Evolutionary conservation across 2,888 invertebrate genomes (phyloP).

Genomic region (Hyposoter didymator): DNA sequence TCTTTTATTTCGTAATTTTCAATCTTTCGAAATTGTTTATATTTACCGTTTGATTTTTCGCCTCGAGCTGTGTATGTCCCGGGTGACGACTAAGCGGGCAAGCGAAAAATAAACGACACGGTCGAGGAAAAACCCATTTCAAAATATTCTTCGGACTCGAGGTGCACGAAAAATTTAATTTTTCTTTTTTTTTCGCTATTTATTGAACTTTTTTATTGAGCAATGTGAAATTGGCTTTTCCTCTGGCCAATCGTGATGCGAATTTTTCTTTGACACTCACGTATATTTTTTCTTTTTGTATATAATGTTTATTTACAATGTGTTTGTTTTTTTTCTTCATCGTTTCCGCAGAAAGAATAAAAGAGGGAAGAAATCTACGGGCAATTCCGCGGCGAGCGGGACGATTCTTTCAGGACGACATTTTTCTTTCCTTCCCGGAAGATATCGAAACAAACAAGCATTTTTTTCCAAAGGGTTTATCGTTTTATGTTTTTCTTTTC

Average conservation of each 20-base stretch:
- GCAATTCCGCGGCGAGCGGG: conserved; percentile 11
- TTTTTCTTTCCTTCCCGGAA: not conserved
- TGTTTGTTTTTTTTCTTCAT: conserved; percentile 56
- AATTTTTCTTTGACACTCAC: conserved; percentile 78
- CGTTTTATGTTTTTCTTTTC: not conserved
- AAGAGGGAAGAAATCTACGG: conserved; percentile 67
- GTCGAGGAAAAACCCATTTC: conserved; percentile 80
- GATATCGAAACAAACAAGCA: not conserved
- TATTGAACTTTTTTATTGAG: not conserved
- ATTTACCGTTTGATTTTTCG: conserved; percentile 78
- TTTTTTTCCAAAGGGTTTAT: too few relatives aligned
- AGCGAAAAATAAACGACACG: conserved; percentile 81
- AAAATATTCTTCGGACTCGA: conserved; percentile 70
- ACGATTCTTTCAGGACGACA: conserved; percentile 15
- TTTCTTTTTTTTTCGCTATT: not conserved
- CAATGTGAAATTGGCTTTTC: conserved; percentile 79
- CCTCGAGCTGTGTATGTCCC: conserved; percentile 76
- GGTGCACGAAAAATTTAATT: not conserved
- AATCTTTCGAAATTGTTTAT: conserved; percentile 69
- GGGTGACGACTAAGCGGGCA: conserved; percentile 77
- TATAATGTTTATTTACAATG: conserved; percentile 79
- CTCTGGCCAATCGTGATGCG: conserved; percentile 73
- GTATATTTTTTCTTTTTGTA: conserved; percentile 78
- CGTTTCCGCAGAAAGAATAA: conserved; percentile 71
- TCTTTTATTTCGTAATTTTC: conserved; percentile 47